Conservation (phyloP, 2,113 vertebrate genomes). For the Zosterops lateralis region DNA sequence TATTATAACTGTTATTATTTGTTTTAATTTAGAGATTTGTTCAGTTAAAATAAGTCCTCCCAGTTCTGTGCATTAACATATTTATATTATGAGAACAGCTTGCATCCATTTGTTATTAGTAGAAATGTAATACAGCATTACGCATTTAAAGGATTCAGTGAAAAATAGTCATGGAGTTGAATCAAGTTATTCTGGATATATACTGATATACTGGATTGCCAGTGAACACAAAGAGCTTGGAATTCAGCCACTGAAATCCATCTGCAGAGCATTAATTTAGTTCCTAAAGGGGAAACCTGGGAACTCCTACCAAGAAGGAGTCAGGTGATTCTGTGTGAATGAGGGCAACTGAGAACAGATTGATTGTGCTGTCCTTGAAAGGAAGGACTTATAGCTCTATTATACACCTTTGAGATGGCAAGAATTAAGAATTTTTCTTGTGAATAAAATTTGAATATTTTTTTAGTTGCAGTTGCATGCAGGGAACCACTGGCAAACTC, state of each 20-base stretch:
- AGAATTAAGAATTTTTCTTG: neutral
- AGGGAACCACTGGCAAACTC: neutral
- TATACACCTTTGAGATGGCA: neutral
- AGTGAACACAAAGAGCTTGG: neutral
- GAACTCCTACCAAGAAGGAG: constrained; percentile 1
- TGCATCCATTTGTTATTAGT: neutral
- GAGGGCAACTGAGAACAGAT: neutral
- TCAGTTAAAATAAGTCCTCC: neutral
- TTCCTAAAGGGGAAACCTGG: neutral
- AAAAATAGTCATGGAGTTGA: neutral
- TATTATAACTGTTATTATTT: neutral
- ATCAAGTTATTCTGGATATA: neutral
- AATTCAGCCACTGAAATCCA: constrained; percentile 22
- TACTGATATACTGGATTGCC: neutral
- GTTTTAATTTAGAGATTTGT: neutral
- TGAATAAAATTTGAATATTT: neutral
- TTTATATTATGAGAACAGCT: neutral
- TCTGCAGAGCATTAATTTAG: constrained; percentile 26
- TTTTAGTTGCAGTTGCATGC: neutral
- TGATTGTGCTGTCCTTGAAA: neutral
- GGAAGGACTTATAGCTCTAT: neutral
- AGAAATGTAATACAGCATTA: neutral
- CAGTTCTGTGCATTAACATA: neutral
- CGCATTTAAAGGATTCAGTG: neutral
- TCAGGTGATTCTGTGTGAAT: neutral